These are phyloP conservation scores for Drosophila neonasuta DNA, from an alignment of 2,888 invertebrate species.

Conservation along the genomic window DNA sequence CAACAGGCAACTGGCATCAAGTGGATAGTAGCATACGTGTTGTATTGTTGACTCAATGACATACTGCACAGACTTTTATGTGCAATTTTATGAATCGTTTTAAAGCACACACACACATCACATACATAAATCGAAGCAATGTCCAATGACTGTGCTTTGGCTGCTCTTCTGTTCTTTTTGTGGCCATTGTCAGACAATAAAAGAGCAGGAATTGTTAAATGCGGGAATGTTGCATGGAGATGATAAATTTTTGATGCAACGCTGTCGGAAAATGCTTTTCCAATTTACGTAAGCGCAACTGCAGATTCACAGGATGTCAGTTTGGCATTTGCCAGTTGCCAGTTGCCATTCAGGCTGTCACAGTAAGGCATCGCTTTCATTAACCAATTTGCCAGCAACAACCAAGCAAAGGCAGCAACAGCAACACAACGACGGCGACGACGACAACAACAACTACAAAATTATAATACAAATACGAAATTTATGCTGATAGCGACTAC, in stretches of 20 bases:
- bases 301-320: conserved; percentile 42
- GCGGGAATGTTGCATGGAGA: conserved; percentile 27
- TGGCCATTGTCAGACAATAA: conserved; percentile 16
- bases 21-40: neutral
- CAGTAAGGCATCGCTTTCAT: conserved; percentile 55
- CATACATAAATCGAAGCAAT: conserved; percentile 57
- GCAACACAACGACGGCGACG: conserved; percentile 12
- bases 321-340: conserved; percentile 34
- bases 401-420: conserved; percentile 15
- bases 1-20: conserved; percentile 2
- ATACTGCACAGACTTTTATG: conserved; percentile 25
- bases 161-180: conserved; percentile 20
- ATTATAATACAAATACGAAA: conserved; percentile 78
- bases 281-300: conserved; percentile 42
- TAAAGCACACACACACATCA: conserved; percentile 30
- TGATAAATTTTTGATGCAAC: conserved; percentile 58
- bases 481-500: conserved; percentile 65
- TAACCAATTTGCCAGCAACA: conserved; percentile 63
- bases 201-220: conserved; percentile 57
- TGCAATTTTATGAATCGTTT: conserved; percentile 28
- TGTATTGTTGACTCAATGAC: neutral
- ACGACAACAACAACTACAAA: conserved; percentile 38
- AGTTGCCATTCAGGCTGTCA: conserved; percentile 13
- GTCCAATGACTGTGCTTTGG: conserved; percentile 39
- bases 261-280: conserved; percentile 54